Percentiles rank a stretch among this genome's conserved stretches.
These are phyloP conservation scores for Synanthedon myopaeformis DNA, from an alignment of 2,888 invertebrate genomes.

Conservation along the genomic window DNA sequence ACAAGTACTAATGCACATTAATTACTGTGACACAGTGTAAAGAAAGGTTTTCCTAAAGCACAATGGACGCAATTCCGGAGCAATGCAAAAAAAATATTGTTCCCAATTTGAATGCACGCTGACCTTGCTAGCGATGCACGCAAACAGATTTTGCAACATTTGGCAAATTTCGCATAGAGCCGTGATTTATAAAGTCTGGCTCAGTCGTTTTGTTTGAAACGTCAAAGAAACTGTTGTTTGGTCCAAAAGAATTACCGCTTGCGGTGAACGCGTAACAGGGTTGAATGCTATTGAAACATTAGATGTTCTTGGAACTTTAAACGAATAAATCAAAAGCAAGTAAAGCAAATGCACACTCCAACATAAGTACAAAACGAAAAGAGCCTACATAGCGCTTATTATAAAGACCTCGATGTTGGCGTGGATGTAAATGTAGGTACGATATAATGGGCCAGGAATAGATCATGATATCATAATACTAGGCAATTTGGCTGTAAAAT, in stretches of 20 bases:
- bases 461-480: slow-evolving; percentile 55
- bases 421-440: slow-evolving; percentile 39
- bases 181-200: slow-evolving; percentile 49
- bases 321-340: slow-evolving; percentile 33
- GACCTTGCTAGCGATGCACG: slow-evolving; percentile 44
- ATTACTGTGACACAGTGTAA: slow-evolving; percentile 46
- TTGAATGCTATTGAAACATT: slow-evolving; percentile 14
- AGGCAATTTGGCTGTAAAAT: slow-evolving; percentile 31
- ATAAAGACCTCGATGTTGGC: slow-evolving; percentile 44
- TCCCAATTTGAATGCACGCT: slow-evolving; percentile 35
- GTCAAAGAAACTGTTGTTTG: slow-evolving; percentile 28
- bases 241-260: slow-evolving; percentile 48
- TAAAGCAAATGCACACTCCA: slow-evolving; percentile 9
- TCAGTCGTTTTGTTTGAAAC: slow-evolving; percentile 36
- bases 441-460: slow-evolving; percentile 45
- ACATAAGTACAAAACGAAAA: background rate
- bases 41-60: slow-evolving; percentile 46
- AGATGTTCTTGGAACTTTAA: slow-evolving; percentile 22
- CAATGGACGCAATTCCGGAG: slow-evolving; percentile 22
- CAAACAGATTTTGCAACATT: slow-evolving; percentile 47
- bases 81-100: slow-evolving; percentile 27
- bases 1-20: slow-evolving; percentile 49
- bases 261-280: slow-evolving; percentile 46
- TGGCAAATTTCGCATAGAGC: slow-evolving; percentile 51
- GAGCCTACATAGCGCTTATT: background rate